phyloP scores from a whole-genome alignment of 64 coral and sea anemone genomes.

The Montipora foliosa region DNA sequence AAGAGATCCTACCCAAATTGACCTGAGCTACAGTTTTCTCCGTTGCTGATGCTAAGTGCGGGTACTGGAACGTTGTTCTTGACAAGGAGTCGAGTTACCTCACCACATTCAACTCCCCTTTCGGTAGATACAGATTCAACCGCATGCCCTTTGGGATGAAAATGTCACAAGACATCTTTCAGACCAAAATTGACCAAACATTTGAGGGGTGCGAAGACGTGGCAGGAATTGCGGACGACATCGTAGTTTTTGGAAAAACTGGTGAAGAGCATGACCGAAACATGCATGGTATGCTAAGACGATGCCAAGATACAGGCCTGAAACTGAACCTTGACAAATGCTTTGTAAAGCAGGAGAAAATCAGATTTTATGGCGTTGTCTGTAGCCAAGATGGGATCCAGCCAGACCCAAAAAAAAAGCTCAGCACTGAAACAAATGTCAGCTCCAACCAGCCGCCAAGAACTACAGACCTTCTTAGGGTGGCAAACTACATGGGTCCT shows the following conservation, averaged over 20 bases:
- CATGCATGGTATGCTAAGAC: constrained; percentile 26
- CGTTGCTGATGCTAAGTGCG: neutral
- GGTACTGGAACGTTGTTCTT: no score
- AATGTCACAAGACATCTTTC: neutral
- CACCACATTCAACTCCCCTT: no score
- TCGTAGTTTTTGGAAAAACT: neutral
- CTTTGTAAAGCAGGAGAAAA: constrained; percentile 58
- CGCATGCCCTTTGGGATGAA: constrained; percentile 10
- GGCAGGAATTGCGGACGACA: no score
- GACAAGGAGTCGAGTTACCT: no score
- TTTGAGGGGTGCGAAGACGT: neutral
- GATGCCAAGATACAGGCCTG: constrained; percentile 24
- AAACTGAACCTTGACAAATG: constrained; percentile 73
- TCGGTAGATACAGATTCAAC: no score
- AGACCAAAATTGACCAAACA: neutral
- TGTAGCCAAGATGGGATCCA: constrained; percentile 3
- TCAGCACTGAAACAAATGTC: no score
- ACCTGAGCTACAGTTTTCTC: neutral
- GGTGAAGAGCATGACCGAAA: constrained; percentile 31
- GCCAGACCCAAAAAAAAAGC: neutral
- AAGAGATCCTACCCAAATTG: neutral
- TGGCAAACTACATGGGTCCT: no score
- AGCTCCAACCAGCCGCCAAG: no score
- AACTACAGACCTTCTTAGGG: no score
- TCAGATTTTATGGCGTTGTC: constrained; percentile 69